phyloP scores from a whole-genome alignment of 2,797 vertebrate species.

The Prunella strophiata region DNA sequence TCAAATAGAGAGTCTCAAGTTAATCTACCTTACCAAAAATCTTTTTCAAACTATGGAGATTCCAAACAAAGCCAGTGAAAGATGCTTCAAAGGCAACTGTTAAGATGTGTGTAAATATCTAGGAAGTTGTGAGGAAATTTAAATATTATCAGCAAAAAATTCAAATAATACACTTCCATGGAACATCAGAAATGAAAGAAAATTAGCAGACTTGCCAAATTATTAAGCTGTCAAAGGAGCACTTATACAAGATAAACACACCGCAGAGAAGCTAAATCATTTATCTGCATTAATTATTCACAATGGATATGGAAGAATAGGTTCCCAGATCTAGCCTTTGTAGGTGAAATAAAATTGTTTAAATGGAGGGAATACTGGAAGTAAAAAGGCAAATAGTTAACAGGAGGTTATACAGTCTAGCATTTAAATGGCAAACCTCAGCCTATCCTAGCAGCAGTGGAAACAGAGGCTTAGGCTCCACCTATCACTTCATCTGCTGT shows the following conservation, averaged over 20 bases:
- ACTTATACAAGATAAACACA: slow-evolving; percentile 17
- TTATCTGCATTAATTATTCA: slow-evolving; percentile 31
- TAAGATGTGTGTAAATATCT: background rate
- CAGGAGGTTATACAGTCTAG: background rate
- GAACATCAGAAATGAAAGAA: slow-evolving; percentile 7
- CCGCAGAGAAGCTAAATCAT: background rate
- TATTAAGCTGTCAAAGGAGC: slow-evolving; percentile 1
- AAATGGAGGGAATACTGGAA: background rate
- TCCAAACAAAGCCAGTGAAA: background rate
- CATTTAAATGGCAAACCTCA: background rate
- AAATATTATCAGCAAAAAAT: background rate
- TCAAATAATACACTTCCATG: background rate
- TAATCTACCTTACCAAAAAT: background rate
- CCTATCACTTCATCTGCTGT: background rate
- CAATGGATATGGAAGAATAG: background rate
- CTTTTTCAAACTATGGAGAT: background rate
- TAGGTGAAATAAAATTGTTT: background rate
- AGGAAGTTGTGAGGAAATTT: background rate
- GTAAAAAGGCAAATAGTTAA: background rate
- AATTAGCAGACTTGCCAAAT: background rate
- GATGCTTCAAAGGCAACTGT: background rate
- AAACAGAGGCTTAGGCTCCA: background rate
- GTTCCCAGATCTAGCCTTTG: background rate
- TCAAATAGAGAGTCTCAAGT: background rate
- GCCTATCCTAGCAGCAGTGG: background rate